These are phyloP conservation scores for Oxytorus armatus DNA, from an alignment of 2,888 invertebrate genomes.

Conservation along the genomic window DNA sequence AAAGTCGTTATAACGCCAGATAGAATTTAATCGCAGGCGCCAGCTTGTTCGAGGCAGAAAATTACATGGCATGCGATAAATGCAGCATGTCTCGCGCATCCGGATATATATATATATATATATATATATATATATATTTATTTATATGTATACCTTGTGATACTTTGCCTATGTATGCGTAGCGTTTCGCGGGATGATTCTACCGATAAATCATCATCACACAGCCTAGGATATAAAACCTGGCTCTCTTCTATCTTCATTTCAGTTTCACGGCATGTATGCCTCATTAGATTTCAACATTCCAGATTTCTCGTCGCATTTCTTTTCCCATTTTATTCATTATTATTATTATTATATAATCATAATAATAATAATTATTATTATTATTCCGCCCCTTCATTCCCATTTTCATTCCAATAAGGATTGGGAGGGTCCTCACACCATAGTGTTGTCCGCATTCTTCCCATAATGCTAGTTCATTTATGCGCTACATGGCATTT, in stretches of 20 bases:
- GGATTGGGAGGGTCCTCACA: too few relatives aligned
- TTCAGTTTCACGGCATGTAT: constrained; percentile 42
- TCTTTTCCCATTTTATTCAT: constrained; percentile 1
- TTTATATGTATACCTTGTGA: background rate
- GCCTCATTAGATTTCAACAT: constrained; percentile 37
- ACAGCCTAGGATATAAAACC: constrained; percentile 40
- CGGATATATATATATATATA: background rate
- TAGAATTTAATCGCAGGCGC: constrained; percentile 58
- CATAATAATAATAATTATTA: background rate
- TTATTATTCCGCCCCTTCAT: constrained; percentile 6
- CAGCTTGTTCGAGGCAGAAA: constrained; percentile 49
- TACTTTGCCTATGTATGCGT: constrained; percentile 19
- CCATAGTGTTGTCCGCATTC: too few relatives aligned
- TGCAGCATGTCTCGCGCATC: constrained; percentile 23
- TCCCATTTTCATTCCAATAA: too few relatives aligned
- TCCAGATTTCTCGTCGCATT: constrained; percentile 20
- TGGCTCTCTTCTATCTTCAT: constrained; percentile 56
- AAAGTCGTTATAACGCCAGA: constrained; percentile 20
- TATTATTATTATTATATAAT: constrained; percentile 12
- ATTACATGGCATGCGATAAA: constrained; percentile 51
- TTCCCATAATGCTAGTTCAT: too few relatives aligned
- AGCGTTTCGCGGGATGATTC: constrained; percentile 22
- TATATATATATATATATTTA: constrained; percentile 4
- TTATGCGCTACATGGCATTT: too few relatives aligned
- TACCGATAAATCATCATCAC: constrained; percentile 60